Evolutionary conservation across 2,113 vertebrate genomes (phyloP).

Genomic region (Xiphorhynchus elegans): DNA sequence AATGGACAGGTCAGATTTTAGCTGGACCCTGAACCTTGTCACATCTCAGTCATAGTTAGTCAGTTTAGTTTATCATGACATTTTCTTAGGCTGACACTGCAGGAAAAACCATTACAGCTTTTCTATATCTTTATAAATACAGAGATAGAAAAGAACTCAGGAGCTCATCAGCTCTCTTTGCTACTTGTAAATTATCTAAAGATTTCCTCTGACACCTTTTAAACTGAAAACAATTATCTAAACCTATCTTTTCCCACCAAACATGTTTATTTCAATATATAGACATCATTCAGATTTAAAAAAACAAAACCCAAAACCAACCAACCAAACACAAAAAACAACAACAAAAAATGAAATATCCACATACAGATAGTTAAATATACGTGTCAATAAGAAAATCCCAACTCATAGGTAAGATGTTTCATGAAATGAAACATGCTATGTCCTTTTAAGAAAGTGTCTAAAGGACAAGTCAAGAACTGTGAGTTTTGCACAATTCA

Average conservation of each 20-base stretch:
- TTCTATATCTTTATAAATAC: not conserved
- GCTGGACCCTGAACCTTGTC: not conserved
- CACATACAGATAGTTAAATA: not conserved
- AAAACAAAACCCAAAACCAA: not conserved
- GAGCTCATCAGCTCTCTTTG: not conserved
- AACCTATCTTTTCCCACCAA: not conserved
- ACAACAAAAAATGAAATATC: not conserved
- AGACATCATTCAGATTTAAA: not conserved
- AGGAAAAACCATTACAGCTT: not conserved
- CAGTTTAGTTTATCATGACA: not conserved
- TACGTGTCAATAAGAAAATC: not conserved
- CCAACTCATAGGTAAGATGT: not conserved
- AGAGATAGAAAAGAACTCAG: not conserved
- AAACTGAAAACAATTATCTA: not conserved
- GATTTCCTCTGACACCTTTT: not conserved
- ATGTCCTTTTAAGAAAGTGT: not conserved
- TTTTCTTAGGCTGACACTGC: not conserved
- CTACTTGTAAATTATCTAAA: not conserved
- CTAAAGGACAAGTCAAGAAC: not conserved
- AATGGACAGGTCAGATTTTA: not conserved
- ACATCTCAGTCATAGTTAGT: not conserved
- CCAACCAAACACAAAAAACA: too few species aligned
- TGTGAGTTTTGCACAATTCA: not conserved
- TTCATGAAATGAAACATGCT: not conserved
- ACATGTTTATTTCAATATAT: not conserved